These are phyloP conservation scores for Corticium candelabrum DNA, from an alignment of 37 sponge, comb jelly and placozoan species.

Conservation along the genomic window DNA sequence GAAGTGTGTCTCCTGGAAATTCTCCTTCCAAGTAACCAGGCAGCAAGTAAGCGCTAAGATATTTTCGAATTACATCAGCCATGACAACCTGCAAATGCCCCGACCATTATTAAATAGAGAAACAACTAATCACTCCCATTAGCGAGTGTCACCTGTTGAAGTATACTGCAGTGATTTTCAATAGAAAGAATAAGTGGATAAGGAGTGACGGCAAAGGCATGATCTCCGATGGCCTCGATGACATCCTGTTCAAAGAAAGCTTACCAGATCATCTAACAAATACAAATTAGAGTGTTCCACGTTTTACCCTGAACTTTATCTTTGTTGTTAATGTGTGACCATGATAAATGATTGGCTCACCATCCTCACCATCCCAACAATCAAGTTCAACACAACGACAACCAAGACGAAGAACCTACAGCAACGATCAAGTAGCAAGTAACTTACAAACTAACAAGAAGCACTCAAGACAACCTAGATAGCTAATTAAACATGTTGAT, in stretches of 20 bases:
- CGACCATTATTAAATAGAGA: not conserved
- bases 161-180: slow-evolving; percentile 28
- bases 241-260: slow-evolving; percentile 22
- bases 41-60: not conserved
- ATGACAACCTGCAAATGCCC: not conserved
- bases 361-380: slow-evolving; percentile 91
- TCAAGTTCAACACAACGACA: slow-evolving; percentile 32
- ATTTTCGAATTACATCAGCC: not conserved
- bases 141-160: slow-evolving; percentile 35
- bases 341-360: slow-evolving; percentile 82
- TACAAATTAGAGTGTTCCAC: not conserved
- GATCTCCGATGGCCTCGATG: slow-evolving; percentile 21
- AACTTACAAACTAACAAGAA: not conserved
- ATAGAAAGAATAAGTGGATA: slow-evolving; percentile 33
- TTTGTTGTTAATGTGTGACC: slow-evolving; percentile 87
- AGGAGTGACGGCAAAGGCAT: slow-evolving; percentile 23
- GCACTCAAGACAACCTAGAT: not conserved
- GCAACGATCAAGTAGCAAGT: not conserved
- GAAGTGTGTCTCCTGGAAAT: not conserved
- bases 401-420: slow-evolving; percentile 8
- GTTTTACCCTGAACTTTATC: slow-evolving; percentile 50
- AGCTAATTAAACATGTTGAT: too few species aligned
- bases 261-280: slow-evolving; percentile 1
- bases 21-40: not conserved
- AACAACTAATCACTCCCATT: slow-evolving; percentile 15